Conservation (phyloP, 64 coral and sea anemone genomes). For the Montipora efflorescens region DNA sequence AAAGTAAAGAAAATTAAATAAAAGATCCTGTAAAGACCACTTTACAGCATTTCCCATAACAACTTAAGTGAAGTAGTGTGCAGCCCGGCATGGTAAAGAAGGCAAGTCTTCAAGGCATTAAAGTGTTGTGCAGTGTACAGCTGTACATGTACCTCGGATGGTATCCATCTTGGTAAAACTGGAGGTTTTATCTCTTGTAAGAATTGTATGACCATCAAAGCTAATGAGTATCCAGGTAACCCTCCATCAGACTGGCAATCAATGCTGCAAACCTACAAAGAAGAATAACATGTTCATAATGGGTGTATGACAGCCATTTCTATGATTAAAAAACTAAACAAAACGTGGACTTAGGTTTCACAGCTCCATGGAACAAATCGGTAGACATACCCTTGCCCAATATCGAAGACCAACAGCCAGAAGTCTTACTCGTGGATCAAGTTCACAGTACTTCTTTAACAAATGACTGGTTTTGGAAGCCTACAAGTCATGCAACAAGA, state of each 20-base stretch:
- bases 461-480: slow-evolving; percentile 73
- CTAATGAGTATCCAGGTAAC: slow-evolving; percentile 72
- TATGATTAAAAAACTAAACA: background rate
- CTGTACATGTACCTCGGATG: slow-evolving; percentile 33
- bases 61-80: too few species aligned
- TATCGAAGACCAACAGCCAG: slow-evolving; percentile 80
- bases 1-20: too few species aligned
- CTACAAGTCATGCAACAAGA: slow-evolving; percentile 5
- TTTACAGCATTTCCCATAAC: too few species aligned
- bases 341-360: background rate
- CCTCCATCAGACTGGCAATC: slow-evolving; percentile 84
- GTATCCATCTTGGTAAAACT: slow-evolving; percentile 72
- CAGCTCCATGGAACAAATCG: too few species aligned
- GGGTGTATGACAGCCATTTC: too few species aligned
- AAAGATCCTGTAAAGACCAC: too few species aligned
- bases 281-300: background rate
- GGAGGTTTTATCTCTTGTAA: slow-evolving; percentile 72
- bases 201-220: slow-evolving; percentile 89
- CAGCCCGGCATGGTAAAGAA: too few species aligned
- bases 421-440: slow-evolving; percentile 60
- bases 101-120: too few species aligned
- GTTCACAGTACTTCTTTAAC: slow-evolving; percentile 73
- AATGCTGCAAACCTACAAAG: slow-evolving; percentile 57
- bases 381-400: slow-evolving; percentile 83
- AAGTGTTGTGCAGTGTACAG: too few species aligned